Base-by-base conservation (phyloP, 2,797 vertebrate genomes). In the Telmatherina bonti region DNA sequence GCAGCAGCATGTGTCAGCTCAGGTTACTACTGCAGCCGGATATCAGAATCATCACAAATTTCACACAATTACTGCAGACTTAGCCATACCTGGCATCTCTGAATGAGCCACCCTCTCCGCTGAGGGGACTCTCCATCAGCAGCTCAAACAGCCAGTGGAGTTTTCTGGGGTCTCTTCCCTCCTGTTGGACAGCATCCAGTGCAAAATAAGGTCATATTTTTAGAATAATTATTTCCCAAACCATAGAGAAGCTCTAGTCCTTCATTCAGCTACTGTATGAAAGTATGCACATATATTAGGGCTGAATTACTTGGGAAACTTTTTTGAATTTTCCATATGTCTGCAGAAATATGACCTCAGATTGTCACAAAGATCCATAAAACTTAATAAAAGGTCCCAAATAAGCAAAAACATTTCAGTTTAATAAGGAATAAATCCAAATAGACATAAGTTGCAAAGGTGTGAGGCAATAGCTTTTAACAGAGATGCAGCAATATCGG, bases 131-230 rank as follows among this genome's bases (percentile, higher is more conserved):
- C 80, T 99, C 97, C 95, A 99, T 94, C 51, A 99, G 90, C 90
- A 98, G 86, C 86, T 99, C 97, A 85, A 99, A 95, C 76, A 99
- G 94, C 97, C 97, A 97, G 74, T 98, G 95, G 81, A 99, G 94
- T 73, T 98, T 99, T 79, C 97, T 94, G 55, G 97, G 97, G 89
- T 99, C 97, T 82, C 97, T 94, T 87, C 97, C 98, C 91, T 99
- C 97, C 98, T 99, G 78, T 84, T 81, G 72, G 43, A 79, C 72
- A 56, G 45, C 61, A 79, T 57, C 64, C 53, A 83, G 56, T 30
- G 67, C 8, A 69, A 65, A 70, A 59, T 0, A 49, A 29, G 20
- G 20, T 79, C 5, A 16, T 47, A 81, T 59, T 76, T 83, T 64
- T 67, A 55, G 45, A 36, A 31, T 4, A 13, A 12, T 35, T 51